phyloP scores from a whole-genome alignment of 2,113 vertebrate species.

The Oncorhynchus clarkii region DNA sequence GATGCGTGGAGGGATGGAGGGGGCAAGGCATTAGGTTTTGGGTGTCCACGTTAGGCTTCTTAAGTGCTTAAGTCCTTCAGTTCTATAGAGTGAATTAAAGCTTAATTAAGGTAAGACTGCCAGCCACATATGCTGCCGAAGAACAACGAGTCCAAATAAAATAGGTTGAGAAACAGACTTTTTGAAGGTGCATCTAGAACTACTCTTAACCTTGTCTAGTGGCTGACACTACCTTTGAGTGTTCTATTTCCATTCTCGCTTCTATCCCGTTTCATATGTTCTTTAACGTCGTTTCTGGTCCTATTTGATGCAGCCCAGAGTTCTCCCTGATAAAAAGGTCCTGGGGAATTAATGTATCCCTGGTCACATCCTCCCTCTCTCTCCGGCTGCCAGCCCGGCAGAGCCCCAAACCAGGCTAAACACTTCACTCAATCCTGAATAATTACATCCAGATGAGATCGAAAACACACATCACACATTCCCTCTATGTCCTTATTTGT shows the following conservation, averaged over 20 bases:
- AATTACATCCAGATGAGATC: conserved; percentile 44
- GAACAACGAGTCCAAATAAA: background rate
- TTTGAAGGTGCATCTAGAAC: background rate
- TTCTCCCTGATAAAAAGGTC: background rate
- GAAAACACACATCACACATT: conserved; percentile 24
- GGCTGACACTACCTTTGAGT: background rate
- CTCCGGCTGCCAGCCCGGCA: background rate
- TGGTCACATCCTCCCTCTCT: background rate
- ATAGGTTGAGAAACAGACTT: background rate
- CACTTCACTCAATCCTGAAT: conserved; percentile 39
- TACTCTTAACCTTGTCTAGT: background rate
- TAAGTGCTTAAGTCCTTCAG: conserved; percentile 26
- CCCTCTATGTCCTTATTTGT: conserved; percentile 34
- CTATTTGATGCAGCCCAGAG: background rate
- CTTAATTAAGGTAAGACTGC: conserved; percentile 39
- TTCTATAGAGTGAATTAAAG: conserved; percentile 22
- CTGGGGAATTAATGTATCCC: background rate
- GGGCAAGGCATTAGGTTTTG: conserved; percentile 17
- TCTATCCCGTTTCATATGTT: too few relatives aligned
- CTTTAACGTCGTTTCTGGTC: background rate
- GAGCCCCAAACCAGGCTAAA: conserved; percentile 12
- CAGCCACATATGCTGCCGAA: background rate
- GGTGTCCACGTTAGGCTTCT: conserved; percentile 33
- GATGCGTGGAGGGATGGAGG: background rate
- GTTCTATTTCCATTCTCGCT: background rate